These are phyloP conservation scores for Pocillopora verrucosa DNA, from an alignment of 64 coral and sea anemone species.

Conservation along the genomic window DNA sequence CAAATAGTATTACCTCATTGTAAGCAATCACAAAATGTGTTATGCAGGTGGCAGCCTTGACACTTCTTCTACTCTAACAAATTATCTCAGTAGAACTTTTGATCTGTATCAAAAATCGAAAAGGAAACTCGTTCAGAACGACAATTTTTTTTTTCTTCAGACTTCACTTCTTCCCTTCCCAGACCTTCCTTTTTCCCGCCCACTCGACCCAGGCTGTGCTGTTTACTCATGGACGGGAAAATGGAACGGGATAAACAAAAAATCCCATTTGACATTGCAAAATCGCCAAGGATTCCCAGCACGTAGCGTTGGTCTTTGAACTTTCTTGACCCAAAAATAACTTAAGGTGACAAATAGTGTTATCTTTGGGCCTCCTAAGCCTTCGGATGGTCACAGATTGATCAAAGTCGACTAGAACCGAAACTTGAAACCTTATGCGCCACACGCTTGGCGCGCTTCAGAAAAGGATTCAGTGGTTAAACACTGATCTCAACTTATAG, in stretches of 20 bases:
- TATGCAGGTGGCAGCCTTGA: no score
- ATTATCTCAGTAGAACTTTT: no score
- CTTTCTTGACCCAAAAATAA: not conserved
- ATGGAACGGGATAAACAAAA: slow-evolving; percentile 22
- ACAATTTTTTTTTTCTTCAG: no score
- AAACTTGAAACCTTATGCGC: not conserved
- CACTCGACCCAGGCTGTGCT: not conserved
- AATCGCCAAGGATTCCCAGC: slow-evolving; percentile 2
- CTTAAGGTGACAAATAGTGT: not conserved
- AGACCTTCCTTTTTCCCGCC: not conserved
- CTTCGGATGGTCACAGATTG: not conserved
- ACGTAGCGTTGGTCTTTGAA: not conserved
- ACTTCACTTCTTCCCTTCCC: not conserved
- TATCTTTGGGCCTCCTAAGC: not conserved
- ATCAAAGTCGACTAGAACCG: not conserved
- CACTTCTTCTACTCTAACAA: no score
- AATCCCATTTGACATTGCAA: not conserved
- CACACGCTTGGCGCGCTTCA: not conserved
- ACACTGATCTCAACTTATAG: no score
- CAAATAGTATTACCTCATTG: no score
- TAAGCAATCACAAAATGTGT: no score
- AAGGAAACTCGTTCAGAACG: no score
- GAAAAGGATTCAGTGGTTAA: no score
- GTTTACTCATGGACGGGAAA: not conserved
- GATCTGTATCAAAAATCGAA: no score